phyloP scores from a whole-genome alignment of 2,797 vertebrate genomes.

The Catharus ustulatus region DNA sequence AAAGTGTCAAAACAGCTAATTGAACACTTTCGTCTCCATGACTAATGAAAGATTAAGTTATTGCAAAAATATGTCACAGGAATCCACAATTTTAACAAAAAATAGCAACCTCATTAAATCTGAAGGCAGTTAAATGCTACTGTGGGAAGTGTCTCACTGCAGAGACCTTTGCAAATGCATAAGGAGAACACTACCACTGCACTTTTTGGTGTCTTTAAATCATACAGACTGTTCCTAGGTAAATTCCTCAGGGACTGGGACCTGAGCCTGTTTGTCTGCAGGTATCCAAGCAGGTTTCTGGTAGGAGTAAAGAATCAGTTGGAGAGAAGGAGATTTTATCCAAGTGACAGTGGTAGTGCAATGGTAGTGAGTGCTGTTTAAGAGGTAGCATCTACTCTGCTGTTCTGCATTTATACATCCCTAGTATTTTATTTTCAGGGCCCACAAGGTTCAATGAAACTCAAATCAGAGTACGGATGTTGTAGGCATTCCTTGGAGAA shows the following conservation, averaged over 20 bases:
- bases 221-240: not conserved
- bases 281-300: not conserved
- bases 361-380: not conserved
- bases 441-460: not conserved
- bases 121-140: not conserved
- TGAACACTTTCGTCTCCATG: constrained; percentile 23
- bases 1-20: constrained; percentile 56
- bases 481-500: not conserved
- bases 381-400: not conserved
- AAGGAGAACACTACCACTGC: not conserved
- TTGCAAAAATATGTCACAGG: constrained; percentile 17
- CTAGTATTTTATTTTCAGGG: not conserved
- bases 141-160: not conserved
- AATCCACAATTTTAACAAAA: constrained; percentile 14
- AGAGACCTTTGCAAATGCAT: not conserved
- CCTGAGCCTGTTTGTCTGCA: not conserved
- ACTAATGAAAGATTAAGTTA: constrained; percentile 49
- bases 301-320: not conserved
- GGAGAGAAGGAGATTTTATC: not conserved
- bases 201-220: not conserved
- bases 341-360: not conserved
- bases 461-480: not conserved
- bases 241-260: not conserved
- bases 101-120: constrained; percentile 16
- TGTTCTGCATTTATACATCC: not conserved